phyloP scores from a whole-genome alignment of 2,888 invertebrate genomes.

The Atrina japonica region DNA sequence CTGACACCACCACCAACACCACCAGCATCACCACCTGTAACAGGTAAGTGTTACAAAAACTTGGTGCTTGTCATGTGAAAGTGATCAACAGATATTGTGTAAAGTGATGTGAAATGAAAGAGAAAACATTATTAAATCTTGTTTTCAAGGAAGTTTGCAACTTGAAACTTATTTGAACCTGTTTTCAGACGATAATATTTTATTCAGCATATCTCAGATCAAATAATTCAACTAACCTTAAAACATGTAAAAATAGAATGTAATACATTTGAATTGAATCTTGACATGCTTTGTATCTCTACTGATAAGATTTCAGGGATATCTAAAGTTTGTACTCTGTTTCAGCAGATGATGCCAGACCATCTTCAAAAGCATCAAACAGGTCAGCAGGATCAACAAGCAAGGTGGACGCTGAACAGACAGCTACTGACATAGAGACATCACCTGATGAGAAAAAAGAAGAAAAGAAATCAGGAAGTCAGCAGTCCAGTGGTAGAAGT shows the following conservation, averaged over 20 bases:
- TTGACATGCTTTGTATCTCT: conserved; percentile 20
- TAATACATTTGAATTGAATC: background rate
- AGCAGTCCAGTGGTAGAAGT: conserved; percentile 60
- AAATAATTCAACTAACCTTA: too few species aligned
- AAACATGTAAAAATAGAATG: too few species aligned
- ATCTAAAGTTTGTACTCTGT: too few species aligned
- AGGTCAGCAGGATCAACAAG: conserved; percentile 52
- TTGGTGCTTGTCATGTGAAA: background rate
- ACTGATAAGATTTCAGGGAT: conserved; percentile 28
- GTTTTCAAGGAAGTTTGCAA: too few species aligned
- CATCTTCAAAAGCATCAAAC: conserved; percentile 57
- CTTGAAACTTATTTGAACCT: too few species aligned
- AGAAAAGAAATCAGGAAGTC: conserved; percentile 60
- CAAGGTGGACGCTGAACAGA: conserved; percentile 31
- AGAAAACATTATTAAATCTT: too few species aligned
- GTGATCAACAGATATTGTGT: too few species aligned
- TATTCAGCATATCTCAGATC: too few species aligned
- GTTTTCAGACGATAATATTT: too few species aligned
- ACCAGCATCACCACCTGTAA: conserved; percentile 49
- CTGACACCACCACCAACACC: conserved; percentile 63
- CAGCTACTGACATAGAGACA: background rate
- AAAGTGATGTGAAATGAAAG: too few species aligned
- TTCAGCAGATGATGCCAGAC: conserved; percentile 45
- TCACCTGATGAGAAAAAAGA: conserved; percentile 33
- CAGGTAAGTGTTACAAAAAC: conserved; percentile 39